Conservation (phyloP, 2,888 invertebrate species). For the Tachina grossa region DNA sequence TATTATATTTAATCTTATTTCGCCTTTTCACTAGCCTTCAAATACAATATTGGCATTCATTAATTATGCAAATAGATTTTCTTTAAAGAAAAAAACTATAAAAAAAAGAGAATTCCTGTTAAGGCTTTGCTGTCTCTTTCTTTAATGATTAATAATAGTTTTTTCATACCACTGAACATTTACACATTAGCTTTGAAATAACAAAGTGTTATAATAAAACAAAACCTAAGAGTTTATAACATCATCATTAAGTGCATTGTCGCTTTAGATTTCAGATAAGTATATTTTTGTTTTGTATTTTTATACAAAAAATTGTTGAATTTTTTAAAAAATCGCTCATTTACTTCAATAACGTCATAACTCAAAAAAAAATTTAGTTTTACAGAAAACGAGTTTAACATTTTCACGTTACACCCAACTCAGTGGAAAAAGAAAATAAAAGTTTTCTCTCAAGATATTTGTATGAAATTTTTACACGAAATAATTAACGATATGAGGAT, state of each 20-base stretch:
- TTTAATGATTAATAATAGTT: constrained; percentile 50
- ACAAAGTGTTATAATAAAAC: background rate
- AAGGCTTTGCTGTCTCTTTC: constrained; percentile 36
- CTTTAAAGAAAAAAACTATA: background rate
- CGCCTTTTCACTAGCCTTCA: constrained; percentile 1
- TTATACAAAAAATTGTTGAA: background rate
- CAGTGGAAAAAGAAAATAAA: too few relatives aligned
- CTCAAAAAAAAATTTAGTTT: too few relatives aligned
- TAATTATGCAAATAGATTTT: constrained; percentile 64
- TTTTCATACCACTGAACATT: constrained; percentile 3
- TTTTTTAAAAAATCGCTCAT: background rate
- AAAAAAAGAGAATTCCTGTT: background rate
- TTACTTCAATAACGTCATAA: too few relatives aligned
- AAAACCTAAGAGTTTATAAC: background rate
- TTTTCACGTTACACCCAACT: too few relatives aligned
- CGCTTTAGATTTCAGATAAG: background rate
- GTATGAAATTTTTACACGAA: background rate
- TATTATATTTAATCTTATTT: background rate
- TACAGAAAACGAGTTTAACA: too few relatives aligned
- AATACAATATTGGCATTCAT: constrained; percentile 54
- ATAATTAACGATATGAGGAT: too few relatives aligned
- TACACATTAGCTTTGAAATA: too few relatives aligned
- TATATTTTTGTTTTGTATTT: background rate
- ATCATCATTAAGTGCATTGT: background rate
- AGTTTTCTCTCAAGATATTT: too few relatives aligned